Evolutionary conservation across 2,797 vertebrate genomes (phyloP), one percentile per base, ranked within the genome.

Genomic region (Chloroceryle inda): DNA sequence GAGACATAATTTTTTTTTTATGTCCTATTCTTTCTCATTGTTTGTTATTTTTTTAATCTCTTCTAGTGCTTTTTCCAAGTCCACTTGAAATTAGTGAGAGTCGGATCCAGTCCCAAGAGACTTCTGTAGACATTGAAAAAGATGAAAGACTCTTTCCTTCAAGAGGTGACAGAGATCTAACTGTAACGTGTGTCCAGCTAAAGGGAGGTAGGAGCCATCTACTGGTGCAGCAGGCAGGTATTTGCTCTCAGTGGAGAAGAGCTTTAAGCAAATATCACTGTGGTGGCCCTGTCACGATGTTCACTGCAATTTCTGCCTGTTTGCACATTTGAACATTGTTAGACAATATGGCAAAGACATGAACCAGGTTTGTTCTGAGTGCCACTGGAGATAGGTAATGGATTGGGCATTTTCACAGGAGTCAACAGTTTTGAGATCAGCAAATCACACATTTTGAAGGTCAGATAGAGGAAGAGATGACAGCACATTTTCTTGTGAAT

Each of bases 1-100:
- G 44, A 93, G 44, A 89, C 80, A 81, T 96, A 79, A 94, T 97
- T 96, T 95, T 87, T 55, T 58, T 95, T 95, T 96, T 96, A 96
- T 90, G 62, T 90, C 80, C 37, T 82, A 49, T 84, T 90, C 72
- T 94, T 94, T 89, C 77, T 85, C 64, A 49, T 22, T 83, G 67
- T 64, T 94, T 81, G 14, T 79, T 96, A 63, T 88, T 95, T 91
- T 84, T 90, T 79, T 72, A 82, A 96, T 61, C 24, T 94, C 37
- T 92, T 50, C 59, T 90, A 58, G 44, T 73, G 59, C 31, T 90
- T 88, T 89, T 84, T 33, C 49, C 59, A 87, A 4, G 52, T 94
- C 76, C 63, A 77, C 29, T 77, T 89, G 75, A 95, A 86, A 94
- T 82, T 82, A 88, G 33, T 37, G 71, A 84, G 83, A 88, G 69